Conservation (phyloP, 2,888 invertebrate genomes). For the Eupithecia tripunctaria region DNA sequence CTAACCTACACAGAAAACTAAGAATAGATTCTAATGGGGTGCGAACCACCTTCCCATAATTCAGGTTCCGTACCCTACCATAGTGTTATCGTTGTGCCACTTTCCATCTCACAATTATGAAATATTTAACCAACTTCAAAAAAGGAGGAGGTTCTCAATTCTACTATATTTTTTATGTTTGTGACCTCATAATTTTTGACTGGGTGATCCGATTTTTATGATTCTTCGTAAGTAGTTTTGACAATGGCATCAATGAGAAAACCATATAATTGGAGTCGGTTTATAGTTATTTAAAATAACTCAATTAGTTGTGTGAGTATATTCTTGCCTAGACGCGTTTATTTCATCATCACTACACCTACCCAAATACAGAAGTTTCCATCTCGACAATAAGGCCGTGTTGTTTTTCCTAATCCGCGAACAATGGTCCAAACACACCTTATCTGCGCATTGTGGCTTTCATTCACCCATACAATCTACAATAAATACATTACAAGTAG, state of each 20-base stretch:
- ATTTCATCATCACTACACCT: background rate
- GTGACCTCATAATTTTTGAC: no score
- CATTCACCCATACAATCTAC: conserved; percentile 28
- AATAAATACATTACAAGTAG: background rate
- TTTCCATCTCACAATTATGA: background rate
- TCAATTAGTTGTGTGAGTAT: background rate
- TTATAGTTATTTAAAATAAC: no score
- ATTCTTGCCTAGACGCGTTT: background rate
- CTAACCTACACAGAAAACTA: background rate
- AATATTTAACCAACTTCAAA: no score
- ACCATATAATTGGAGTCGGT: no score
- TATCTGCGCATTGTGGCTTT: conserved; percentile 39
- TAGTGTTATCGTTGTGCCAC: background rate
- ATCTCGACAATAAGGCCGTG: conserved; percentile 13
- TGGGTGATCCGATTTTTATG: no score
- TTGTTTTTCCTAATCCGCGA: conserved; percentile 42
- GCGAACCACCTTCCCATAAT: no score
- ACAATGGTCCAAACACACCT: conserved; percentile 48
- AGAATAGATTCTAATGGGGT: background rate
- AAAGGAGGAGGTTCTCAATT: no score
- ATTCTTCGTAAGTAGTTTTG: no score
- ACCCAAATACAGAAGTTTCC: conserved; percentile 3
- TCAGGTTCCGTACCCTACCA: background rate
- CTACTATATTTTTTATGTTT: no score
- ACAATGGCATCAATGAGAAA: no score